Evolutionary conservation across 2,113 vertebrate genomes (phyloP).

Genomic region (Apus apus): DNA sequence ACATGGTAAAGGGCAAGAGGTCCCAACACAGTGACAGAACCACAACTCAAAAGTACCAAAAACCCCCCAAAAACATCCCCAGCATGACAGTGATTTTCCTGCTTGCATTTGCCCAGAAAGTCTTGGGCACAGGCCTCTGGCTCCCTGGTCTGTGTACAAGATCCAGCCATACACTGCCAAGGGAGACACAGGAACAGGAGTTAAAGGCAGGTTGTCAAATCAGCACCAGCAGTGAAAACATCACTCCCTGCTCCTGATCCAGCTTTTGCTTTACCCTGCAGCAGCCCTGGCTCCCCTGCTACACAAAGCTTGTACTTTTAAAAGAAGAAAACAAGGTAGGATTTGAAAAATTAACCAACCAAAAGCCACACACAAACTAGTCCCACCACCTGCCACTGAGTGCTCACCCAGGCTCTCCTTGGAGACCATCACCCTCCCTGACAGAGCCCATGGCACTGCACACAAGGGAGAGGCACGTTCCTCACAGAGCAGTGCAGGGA

Average conservation of each 20-base stretch:
- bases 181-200: neutral
- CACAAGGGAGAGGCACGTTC: fast-evolving
- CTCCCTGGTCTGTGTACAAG: neutral
- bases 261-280: neutral
- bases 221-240: neutral
- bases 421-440: neutral
- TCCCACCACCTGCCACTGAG: fast-evolving
- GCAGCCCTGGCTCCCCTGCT: neutral
- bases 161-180: neutral
- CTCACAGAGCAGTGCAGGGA: neutral
- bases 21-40: neutral
- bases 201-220: neutral
- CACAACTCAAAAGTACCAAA: neutral
- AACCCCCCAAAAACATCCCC: neutral
- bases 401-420: neutral
- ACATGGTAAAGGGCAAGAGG: fast-evolving
- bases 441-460: neutral
- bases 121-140: neutral
- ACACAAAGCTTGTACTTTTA: neutral
- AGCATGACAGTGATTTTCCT: neutral
- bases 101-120: neutral
- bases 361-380: neutral
- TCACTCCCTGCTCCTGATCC: neutral
- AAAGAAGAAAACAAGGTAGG: neutral
- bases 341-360: neutral